These are phyloP conservation scores for Tenebrio molitor DNA, from an alignment of 1,140 invertebrate species.

Conservation along the genomic window DNA sequence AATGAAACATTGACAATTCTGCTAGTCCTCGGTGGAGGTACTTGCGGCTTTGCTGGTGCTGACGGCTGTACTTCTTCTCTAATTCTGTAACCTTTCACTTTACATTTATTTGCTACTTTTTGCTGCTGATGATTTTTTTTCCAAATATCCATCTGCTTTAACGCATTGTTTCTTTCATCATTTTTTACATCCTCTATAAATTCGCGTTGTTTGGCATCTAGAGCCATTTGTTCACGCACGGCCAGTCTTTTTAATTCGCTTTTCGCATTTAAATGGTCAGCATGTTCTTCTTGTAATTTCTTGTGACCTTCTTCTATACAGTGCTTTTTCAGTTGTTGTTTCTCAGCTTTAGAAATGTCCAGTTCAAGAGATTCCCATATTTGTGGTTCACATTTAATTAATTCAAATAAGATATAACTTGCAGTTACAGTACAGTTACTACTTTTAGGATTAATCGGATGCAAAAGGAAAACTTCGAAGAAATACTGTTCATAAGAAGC, in stretches of 20 bases:
- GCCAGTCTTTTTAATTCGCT: conserved; percentile 69
- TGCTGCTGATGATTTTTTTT: conserved; percentile 56
- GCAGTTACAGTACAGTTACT: conserved; percentile 73
- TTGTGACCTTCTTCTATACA: conserved; percentile 68
- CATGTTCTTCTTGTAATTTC: conserved; percentile 68
- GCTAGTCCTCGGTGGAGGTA: conserved; percentile 73
- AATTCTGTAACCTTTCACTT: conserved; percentile 24
- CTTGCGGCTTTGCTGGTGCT: conserved; percentile 51
- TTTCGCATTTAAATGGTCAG: conserved; percentile 69
- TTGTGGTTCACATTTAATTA: conserved; percentile 70
- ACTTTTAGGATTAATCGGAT: conserved; percentile 70
- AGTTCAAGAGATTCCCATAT: conserved; percentile 73
- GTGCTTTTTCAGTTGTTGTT: conserved; percentile 68
- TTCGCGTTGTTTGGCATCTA: conserved; percentile 69
- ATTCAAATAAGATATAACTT: conserved; percentile 72
- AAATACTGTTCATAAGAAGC: conserved; percentile 76
- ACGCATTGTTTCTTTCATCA: conserved; percentile 72
- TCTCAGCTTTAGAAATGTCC: conserved; percentile 70
- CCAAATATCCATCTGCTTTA: conserved; percentile 75
- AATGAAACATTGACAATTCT: conserved; percentile 78
- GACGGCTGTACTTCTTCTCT: conserved; percentile 11
- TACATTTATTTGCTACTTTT: conserved; percentile 46
- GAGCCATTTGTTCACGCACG: conserved; percentile 73
- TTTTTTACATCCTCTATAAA: conserved; percentile 73
- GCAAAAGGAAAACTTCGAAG: conserved; percentile 75